phyloP scores from a whole-genome alignment of 1,140 invertebrate species.

The Megathymus violae region DNA sequence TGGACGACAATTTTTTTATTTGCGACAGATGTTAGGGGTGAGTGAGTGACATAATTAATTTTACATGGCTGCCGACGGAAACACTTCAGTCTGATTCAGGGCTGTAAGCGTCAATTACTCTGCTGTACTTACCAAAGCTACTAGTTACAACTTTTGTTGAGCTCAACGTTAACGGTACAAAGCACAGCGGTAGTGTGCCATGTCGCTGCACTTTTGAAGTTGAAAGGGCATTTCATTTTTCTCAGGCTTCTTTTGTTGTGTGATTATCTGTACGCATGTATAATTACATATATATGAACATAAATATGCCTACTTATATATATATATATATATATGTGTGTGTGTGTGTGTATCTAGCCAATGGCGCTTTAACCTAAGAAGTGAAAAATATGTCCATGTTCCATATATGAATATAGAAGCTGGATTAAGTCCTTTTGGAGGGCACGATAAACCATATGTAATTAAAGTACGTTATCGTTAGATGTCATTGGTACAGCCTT shows the following conservation, averaged over 20 bases:
- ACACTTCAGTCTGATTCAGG: constrained; percentile 7
- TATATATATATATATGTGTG: no score
- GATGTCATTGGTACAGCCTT: no score
- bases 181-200: constrained; percentile 6
- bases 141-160: constrained; percentile 25
- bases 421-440: no score
- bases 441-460: no score
- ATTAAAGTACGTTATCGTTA: no score
- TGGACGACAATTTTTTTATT: constrained; percentile 65
- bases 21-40: constrained; percentile 75
- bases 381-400: no score
- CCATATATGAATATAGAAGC: no score
- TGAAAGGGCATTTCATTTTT: constrained; percentile 16
- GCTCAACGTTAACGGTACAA: constrained; percentile 18
- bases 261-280: no score
- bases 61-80: constrained; percentile 13
- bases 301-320: background rate
- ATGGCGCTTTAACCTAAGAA: no score
- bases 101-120: constrained; percentile 29
- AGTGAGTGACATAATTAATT: constrained; percentile 55
- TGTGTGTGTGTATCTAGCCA: no score
- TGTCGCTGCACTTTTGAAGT: constrained; percentile 9
- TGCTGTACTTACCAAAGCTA: constrained; percentile 28
- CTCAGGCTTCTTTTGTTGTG: background rate
- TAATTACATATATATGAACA: no score